Evolutionary conservation across 1,140 invertebrate genomes (phyloP), one percentile per base, ranked within the genome.

Genomic region (Dinoponera quadriceps): DNA sequence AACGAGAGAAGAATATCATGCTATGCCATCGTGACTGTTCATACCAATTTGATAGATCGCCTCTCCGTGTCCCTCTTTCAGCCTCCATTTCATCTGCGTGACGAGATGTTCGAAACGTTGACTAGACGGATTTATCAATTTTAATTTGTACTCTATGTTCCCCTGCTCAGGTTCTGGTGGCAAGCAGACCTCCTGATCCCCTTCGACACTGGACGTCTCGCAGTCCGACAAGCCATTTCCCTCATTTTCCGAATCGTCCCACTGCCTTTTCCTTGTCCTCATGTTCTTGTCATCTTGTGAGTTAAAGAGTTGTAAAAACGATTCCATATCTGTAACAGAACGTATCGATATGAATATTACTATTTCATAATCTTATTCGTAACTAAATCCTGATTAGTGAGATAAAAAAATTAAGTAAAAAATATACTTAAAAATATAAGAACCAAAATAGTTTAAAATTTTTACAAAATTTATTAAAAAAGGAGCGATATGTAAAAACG

Each of bases 111-210:
- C 97, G 91, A 98, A 98, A 63, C 97, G 95, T 88, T 97, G 96
- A 93, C 96, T 96, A 13, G 97, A 97, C 1, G 97, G 97, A 93
- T 96, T 97, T 3, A 98, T 96, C 73, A 98, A 94, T 91, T 98
- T 98, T 62, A 99, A 93, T 94, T 99, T 99, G 92, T 99, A 99
- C 93, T 99, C 98, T 44, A 99, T 96, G 94, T 99, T 99, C 9
- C 98, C 98, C 77, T 98, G 95, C 90, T 98, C 96, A 0, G 97
- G 97, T 92, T 99, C 98, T 0, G 98, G 98, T 0, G 98, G 98
- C 44, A 99, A 89, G 57, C 93, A 94, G 7, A 96, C 96, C 49
- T 95, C 94, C 18, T 94, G 93, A 2, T 93, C 93, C 3, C 95
- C 95, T n/a, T 93, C 90, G 2, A 83, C 75, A 60, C 89, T 91